These are phyloP conservation scores for Theropithecus gelada DNA, from an alignment of 2,113 vertebrate genomes.

Conservation along the genomic window DNA sequence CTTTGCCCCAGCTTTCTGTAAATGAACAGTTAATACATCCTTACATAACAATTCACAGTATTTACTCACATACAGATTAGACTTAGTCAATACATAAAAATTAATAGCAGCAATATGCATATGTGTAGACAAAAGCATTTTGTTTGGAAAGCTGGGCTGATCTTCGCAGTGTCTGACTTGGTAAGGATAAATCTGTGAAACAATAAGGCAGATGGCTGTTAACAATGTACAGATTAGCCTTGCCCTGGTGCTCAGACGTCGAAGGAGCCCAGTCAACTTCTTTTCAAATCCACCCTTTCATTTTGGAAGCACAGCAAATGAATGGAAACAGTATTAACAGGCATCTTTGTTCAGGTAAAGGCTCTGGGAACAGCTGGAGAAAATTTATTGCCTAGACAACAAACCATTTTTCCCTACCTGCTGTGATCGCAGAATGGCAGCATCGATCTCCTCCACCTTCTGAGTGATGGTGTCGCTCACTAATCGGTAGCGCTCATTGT, in stretches of 20 bases:
- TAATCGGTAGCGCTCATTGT: constrained; percentile 91
- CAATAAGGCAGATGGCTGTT: constrained; percentile 53
- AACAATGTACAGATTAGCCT: constrained; percentile 58
- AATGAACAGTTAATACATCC: neutral
- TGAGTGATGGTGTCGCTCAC: constrained; percentile 88
- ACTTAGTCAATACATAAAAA: neutral
- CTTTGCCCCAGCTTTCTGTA: neutral
- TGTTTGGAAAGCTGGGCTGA: neutral
- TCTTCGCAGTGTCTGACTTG: neutral
- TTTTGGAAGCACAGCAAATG: constrained; percentile 39
- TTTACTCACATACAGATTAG: neutral
- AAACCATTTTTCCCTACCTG: constrained; percentile 87
- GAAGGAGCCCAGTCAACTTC: constrained; percentile 38
- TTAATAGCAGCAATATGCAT: neutral
- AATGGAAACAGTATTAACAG: neutral
- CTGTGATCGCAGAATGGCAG: constrained; percentile 93
- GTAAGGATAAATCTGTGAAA: neutral
- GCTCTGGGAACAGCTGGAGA: neutral
- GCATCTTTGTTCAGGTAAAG: constrained; percentile 41
- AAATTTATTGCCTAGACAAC: neutral
- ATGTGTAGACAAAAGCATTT: neutral
- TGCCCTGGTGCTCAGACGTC: constrained; percentile 41
- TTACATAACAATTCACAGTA: constrained; percentile 11
- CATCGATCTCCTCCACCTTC: constrained; percentile 93
- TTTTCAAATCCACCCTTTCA: constrained; percentile 59